Conservation (phyloP, 2,797 vertebrate species). For the Carcharodon carcharias region DNA sequence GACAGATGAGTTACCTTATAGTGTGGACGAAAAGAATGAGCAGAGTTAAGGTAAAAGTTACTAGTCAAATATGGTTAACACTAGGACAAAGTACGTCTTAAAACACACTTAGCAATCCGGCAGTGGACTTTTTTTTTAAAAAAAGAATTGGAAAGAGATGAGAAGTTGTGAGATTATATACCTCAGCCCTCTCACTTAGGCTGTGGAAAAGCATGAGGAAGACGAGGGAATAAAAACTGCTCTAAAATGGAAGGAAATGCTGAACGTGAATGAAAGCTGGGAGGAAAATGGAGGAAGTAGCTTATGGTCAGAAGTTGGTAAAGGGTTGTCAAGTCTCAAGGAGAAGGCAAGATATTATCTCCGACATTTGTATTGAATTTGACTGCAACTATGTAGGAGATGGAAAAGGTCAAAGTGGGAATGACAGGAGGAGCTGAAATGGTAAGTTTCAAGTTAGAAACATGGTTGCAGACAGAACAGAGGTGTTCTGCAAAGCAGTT, state of each 20-base stretch:
- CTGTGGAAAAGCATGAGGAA: not conserved
- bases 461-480: not conserved
- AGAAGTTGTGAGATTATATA: not conserved
- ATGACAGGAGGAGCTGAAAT: not conserved
- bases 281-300: not conserved
- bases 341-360: not conserved
- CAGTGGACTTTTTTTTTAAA: not conserved
- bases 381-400: not conserved
- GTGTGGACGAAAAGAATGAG: not conserved
- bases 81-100: not conserved
- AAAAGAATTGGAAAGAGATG: not conserved
- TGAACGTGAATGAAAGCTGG: not conserved
- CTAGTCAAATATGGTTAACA: not conserved
- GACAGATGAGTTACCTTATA: not conserved
- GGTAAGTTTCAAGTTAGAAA: not conserved
- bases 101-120: not conserved
- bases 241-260: not conserved
- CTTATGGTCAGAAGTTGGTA: not conserved
- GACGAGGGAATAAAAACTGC: not conserved
- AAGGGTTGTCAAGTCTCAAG: not conserved
- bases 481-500: not conserved
- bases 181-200: not conserved
- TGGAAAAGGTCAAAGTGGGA: not conserved
- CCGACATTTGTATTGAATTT: not conserved
- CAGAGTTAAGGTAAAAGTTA: not conserved